A percentile compares a stretch with the other conserved stretches of the same genome.
Evolutionary conservation across 2,888 invertebrate species (phyloP).

Genomic region (Drepanosiphum platanoidis): DNA sequence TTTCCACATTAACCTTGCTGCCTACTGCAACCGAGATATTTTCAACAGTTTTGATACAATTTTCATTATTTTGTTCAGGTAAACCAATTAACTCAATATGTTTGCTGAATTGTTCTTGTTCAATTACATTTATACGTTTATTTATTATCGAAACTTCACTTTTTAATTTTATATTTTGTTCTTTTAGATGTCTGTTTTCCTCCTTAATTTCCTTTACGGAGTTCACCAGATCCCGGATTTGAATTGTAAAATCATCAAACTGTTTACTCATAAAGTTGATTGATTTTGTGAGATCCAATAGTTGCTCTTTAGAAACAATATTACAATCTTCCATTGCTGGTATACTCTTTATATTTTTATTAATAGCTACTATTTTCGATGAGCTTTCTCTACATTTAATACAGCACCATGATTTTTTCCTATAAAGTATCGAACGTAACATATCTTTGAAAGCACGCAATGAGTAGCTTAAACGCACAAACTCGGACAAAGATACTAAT

Average conservation of each 20-base stretch:
- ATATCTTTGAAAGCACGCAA: conserved; percentile 21
- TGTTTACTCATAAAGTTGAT: not conserved
- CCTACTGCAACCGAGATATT: too few species aligned
- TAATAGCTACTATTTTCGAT: not conserved
- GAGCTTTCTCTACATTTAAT: not conserved
- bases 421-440: conserved; percentile 16
- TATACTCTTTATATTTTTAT: not conserved
- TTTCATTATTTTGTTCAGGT: conserved; percentile 8
- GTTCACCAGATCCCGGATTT: not conserved
- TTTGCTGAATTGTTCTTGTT: not conserved
- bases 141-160: not conserved
- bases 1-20: too few species aligned
- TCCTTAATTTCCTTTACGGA: not conserved
- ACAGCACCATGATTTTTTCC: not conserved
- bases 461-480: conserved; percentile 27
- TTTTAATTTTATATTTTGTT: conserved; percentile 3
- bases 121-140: not conserved
- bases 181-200: not conserved
- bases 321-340: not conserved
- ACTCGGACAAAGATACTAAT: conserved; percentile 4
- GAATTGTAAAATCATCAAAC: not conserved
- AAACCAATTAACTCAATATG: not conserved
- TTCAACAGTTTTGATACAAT: not conserved
- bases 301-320: too few species aligned
- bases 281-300: not conserved